Percentiles rank a stretch among this genome's conserved stretches.
Conservation (phyloP, 2,888 invertebrate genomes). For the Thera obeliscata region DNA sequence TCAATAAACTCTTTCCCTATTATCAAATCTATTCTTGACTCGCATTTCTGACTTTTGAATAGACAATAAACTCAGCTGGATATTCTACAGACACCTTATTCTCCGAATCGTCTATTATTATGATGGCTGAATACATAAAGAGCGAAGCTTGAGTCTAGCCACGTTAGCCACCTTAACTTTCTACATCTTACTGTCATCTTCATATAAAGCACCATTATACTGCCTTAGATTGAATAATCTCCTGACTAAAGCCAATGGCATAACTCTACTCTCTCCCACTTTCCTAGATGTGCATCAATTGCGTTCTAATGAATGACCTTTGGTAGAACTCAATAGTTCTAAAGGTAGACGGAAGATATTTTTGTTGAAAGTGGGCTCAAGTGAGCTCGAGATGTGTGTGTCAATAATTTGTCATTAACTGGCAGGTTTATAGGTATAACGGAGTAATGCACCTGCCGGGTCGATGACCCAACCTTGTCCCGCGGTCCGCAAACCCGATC, state of each 20-base stretch:
- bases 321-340: background rate
- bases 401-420: conserved; percentile 30
- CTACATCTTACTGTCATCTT: background rate
- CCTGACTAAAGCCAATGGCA: background rate
- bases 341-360: background rate
- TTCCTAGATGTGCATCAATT: background rate
- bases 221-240: background rate
- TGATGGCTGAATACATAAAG: background rate
- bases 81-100: background rate
- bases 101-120: background rate
- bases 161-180: conserved; percentile 1
- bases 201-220: background rate
- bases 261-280: background rate
- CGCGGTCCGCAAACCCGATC: conserved; percentile 52
- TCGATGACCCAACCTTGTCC: conserved; percentile 57
- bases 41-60: background rate
- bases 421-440: conserved; percentile 38
- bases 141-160: background rate
- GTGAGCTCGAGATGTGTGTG: background rate
- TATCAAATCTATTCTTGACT: background rate
- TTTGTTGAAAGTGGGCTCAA: background rate
- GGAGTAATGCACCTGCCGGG: conserved; percentile 53
- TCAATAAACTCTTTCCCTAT: background rate
- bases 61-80: background rate
- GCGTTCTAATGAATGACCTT: background rate